Evolutionary conservation across 2,113 vertebrate genomes (phyloP).

Genomic region (Hymenochirus boettgeri): DNA sequence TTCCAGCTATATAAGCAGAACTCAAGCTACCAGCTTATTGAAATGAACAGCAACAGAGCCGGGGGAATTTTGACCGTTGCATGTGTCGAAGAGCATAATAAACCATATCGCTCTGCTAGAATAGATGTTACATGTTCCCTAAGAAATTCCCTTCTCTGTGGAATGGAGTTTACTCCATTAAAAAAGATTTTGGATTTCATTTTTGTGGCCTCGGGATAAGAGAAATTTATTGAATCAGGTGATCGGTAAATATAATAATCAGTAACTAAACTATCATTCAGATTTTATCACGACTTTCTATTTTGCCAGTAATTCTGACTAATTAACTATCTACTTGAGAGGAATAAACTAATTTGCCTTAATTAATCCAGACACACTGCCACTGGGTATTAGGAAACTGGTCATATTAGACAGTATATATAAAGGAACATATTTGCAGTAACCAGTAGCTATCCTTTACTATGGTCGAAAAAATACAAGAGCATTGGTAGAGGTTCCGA

Average conservation of each 20-base stretch:
- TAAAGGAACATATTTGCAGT: no score
- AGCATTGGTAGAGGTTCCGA: no score
- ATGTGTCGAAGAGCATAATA: slow-evolving; percentile 9
- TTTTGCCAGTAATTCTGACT: not conserved
- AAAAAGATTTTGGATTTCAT: not conserved
- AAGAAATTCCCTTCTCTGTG: not conserved
- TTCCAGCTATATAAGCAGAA: not conserved
- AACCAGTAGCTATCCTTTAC: no score
- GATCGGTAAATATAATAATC: not conserved
- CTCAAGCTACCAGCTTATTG: not conserved
- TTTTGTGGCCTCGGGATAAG: not conserved
- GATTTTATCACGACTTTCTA: no score
- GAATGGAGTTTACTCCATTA: not conserved
- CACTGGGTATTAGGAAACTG: no score
- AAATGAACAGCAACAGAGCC: slow-evolving; percentile 4
- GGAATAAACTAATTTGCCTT: no score
- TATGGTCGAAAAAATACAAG: no score
- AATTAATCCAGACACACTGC: no score
- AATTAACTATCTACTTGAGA: no score
- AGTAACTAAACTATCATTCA: no score
- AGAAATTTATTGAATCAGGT: not conserved
- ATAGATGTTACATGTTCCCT: not conserved
- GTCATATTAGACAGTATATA: no score
- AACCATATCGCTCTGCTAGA: not conserved
- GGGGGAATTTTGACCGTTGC: not conserved